phyloP scores from a whole-genome alignment of 64 coral and sea anemone genomes.

The Montipora efflorescens region DNA sequence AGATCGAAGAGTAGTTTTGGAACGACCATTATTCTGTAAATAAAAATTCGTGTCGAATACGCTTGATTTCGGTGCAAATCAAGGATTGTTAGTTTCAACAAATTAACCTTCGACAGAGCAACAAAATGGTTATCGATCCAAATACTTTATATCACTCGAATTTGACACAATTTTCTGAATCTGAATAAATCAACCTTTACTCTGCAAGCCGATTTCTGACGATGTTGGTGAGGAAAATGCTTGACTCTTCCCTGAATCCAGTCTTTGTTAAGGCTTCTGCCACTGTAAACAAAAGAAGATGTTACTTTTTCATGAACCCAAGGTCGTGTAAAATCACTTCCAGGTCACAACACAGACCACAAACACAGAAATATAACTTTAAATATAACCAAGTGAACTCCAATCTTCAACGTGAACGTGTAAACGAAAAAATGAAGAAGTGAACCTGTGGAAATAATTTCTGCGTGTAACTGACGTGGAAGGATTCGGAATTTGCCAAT shows the following conservation, averaged over 20 bases:
- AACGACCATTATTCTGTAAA: conserved; percentile 29
- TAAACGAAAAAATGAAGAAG: not conserved
- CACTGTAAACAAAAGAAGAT: conserved; percentile 43
- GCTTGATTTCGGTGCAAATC: too few species aligned
- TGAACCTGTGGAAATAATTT: conserved; percentile 63
- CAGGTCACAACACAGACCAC: conserved; percentile 1
- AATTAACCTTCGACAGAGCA: too few species aligned
- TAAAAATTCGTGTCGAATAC: not conserved
- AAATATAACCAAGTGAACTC: too few species aligned
- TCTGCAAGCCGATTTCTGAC: conserved; percentile 15
- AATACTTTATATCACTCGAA: too few species aligned
- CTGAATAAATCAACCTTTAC: not conserved
- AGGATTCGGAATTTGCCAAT: conserved; percentile 64
- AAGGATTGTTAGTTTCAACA: too few species aligned
- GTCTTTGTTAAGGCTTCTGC: conserved; percentile 82
- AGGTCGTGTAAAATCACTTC: not conserved
- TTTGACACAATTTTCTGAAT: not conserved
- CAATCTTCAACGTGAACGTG: not conserved
- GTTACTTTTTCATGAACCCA: not conserved
- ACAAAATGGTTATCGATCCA: too few species aligned
- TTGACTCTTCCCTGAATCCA: conserved; percentile 75
- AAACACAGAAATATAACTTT: not conserved
- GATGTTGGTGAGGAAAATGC: conserved; percentile 24
- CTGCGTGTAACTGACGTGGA: conserved; percentile 39
- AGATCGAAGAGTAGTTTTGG: conserved; percentile 22